Conservation (phyloP, 2,113 vertebrate species). For the Spheniscus mendiculus region DNA sequence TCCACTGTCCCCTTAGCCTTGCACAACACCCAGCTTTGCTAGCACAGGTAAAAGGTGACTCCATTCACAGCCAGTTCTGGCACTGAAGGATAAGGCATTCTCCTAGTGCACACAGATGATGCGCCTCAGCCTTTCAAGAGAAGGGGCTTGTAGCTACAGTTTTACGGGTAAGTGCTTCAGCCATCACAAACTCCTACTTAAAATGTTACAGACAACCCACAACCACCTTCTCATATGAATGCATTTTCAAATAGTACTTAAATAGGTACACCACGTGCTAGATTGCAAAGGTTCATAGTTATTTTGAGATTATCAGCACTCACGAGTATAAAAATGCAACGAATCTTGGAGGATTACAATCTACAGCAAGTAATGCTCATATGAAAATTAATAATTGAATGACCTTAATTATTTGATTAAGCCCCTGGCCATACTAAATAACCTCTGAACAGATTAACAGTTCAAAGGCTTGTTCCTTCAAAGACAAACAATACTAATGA, state of each 20-base stretch:
- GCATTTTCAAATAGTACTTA: neutral
- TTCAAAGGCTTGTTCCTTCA: neutral
- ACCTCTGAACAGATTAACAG: neutral
- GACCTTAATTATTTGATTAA: neutral
- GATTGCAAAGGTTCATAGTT: neutral
- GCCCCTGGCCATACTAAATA: neutral
- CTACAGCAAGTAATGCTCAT: neutral
- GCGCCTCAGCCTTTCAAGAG: neutral
- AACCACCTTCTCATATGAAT: neutral
- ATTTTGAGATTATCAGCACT: neutral
- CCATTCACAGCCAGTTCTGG: neutral
- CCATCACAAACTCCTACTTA: neutral
- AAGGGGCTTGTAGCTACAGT: neutral
- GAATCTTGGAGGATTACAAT: neutral
- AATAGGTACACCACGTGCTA: neutral
- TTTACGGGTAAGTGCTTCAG: neutral
- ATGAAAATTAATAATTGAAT: neutral
- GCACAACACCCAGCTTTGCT: neutral
- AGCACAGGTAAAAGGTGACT: neutral
- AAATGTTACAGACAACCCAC: neutral
- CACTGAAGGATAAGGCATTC: neutral
- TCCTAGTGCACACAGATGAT: fast-evolving
- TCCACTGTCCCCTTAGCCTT: neutral
- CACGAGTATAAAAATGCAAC: neutral
- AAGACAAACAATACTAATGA: neutral